phyloP scores from a whole-genome alignment of 92 coral and sea anemone species.

The Parazoanthus darwini region DNA sequence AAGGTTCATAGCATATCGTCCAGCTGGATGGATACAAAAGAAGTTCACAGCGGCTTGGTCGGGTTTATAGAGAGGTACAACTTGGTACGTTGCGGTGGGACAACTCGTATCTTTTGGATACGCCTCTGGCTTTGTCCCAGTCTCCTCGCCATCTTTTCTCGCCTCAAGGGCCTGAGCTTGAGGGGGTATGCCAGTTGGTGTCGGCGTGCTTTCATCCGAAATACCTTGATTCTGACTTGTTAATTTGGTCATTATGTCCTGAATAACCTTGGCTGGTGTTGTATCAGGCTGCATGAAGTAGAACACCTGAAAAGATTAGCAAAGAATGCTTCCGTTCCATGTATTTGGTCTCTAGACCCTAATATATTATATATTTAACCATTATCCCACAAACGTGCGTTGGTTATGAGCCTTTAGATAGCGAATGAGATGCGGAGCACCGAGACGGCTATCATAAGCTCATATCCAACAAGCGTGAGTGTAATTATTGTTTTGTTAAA shows the following conservation, averaged over 20 bases:
- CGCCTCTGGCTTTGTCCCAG: background rate
- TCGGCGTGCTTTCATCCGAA: background rate
- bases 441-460: no score
- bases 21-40: conserved; percentile 59
- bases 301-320: conserved; percentile 44
- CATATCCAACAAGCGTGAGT: no score
- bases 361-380: no score
- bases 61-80: conserved; percentile 59
- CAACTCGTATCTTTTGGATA: conserved; percentile 44
- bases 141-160: no score
- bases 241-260: conserved; percentile 49
- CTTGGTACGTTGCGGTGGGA: conserved; percentile 50
- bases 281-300: conserved; percentile 77
- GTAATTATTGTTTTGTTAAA: no score
- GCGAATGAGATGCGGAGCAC: no score
- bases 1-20: conserved; percentile 53
- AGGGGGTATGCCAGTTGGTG: background rate
- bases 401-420: no score
- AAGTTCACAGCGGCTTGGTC: conserved; percentile 52
- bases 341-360: no score
- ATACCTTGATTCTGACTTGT: background rate
- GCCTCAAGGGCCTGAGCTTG: background rate
- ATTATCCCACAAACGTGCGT: no score
- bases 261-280: conserved; percentile 51
- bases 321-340: background rate